Evolutionary conservation across 1,140 invertebrate genomes (phyloP), one percentile per base, ranked within the genome.

Genomic region (Chrysopa pallens): DNA sequence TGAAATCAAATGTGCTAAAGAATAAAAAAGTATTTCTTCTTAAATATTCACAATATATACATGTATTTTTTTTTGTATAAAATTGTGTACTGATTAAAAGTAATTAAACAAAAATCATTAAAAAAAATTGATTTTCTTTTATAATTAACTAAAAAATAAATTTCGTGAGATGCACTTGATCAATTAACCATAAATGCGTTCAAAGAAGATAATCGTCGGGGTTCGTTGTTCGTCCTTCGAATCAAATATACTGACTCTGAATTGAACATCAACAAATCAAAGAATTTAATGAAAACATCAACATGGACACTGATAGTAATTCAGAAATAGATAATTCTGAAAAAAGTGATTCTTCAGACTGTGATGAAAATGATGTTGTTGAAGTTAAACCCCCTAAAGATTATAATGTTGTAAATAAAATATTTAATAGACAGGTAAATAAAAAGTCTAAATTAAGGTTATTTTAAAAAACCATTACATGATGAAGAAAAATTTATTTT

Each of bases 381-480:
- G 31, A 33, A 11, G 6, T 33, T 4, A 33, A 33, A 33, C 8
- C 8, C n/a, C n/a, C 31, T 2, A n/a, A 42, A 35, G n/a, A 12
- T 33, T 33, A 11, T 6, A 60, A 58, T 51, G 45, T 60, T 45
- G 48, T 53, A 13, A 48, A 46, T 39, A 59, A 57, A 50, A 31
- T 61, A 44, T 45, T 45, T 23, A 58, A 58, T 47, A 50, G 59
- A 50, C 52, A 61, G 53, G 59, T 60, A 50, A 46, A 48, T 50
- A 36, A 13, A n/a, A 7, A 13, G 28, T 27, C 2, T 40, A 15
- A 29, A 11, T 8, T 8, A 40, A 40, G n/a, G 14, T 42, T 15
- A n/a, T 31, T 33, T 15, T 31, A 13, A 13, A 42, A 42, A 31
- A 13, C 15, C 14, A 29, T 42, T 15, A 35, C 13, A 36, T 33